Percentiles rank a stretch among this genome's conserved stretches.
These are phyloP conservation scores for Eubasilissa regina DNA, from an alignment of 1,140 invertebrate genomes.

Conservation along the genomic window DNA sequence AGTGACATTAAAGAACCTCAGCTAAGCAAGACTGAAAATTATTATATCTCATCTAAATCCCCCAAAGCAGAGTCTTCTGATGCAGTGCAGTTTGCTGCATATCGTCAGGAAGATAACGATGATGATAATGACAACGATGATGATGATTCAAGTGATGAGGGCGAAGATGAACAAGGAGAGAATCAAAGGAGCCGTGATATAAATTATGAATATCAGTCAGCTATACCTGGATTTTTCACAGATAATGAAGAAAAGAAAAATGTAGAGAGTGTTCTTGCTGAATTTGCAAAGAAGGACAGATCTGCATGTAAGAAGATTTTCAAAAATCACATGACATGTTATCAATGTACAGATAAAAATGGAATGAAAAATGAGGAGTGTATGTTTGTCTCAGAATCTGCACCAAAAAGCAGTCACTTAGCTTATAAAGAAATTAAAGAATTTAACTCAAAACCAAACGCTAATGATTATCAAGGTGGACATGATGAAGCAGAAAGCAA, in stretches of 20 bases:
- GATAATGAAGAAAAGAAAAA: conserved; percentile 74
- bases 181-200: conserved; percentile 64
- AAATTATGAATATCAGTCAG: conserved; percentile 70
- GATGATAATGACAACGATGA: conserved; percentile 58
- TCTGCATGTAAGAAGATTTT: conserved; percentile 80
- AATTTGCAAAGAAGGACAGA: conserved; percentile 80
- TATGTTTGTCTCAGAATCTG: conserved; percentile 79
- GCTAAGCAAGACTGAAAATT: conserved; percentile 62
- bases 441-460: conserved; percentile 69
- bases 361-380: conserved; percentile 83
- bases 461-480: conserved; percentile 61
- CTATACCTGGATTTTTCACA: conserved; percentile 68
- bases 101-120: conserved; percentile 63
- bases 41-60: conserved; percentile 63
- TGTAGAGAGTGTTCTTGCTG: conserved; percentile 79
- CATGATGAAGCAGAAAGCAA: conserved; percentile 67
- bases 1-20: not conserved
- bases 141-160: conserved; percentile 59
- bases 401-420: conserved; percentile 73
- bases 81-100: conserved; percentile 61
- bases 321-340: conserved; percentile 83
- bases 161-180: conserved; percentile 53
- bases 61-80: conserved; percentile 59
- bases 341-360: conserved; percentile 77
- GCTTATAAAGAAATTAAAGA: conserved; percentile 74